These are phyloP conservation scores for Halichoerus grypus DNA, from an alignment of 2,113 vertebrate species.

Conservation along the genomic window DNA sequence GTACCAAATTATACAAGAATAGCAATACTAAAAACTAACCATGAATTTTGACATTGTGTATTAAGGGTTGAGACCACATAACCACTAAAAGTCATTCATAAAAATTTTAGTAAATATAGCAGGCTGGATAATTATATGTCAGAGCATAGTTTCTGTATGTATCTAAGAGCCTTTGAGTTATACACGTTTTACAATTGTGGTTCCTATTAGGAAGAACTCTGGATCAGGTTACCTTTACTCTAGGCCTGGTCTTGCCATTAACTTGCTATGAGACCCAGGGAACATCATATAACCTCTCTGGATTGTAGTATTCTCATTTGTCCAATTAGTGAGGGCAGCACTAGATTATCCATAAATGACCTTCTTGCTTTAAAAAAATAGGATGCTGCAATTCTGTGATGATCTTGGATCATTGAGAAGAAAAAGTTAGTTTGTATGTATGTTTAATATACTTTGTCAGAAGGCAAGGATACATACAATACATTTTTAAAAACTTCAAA, in stretches of 20 bases:
- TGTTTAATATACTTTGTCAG: neutral
- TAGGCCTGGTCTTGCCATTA: neutral
- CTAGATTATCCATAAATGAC: slow-evolving; percentile 62
- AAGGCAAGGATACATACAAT: neutral
- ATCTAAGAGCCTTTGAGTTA: neutral
- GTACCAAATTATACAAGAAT: neutral
- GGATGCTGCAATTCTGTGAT: slow-evolving; percentile 66
- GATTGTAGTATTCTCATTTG: slow-evolving; percentile 78
- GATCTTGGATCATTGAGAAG: slow-evolving; percentile 68
- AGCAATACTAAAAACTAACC: neutral
- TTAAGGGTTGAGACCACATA: neutral
- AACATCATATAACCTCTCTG: slow-evolving; percentile 60
- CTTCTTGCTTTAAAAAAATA: slow-evolving; percentile 61
- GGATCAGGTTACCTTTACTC: neutral
- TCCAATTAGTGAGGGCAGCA: slow-evolving; percentile 67
- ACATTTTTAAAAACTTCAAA: neutral
- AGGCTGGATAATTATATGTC: neutral
- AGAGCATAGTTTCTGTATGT: neutral
- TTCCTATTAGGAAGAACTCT: neutral
- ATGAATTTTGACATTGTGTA: neutral
- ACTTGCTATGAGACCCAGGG: slow-evolving; percentile 29
- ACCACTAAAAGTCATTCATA: neutral
- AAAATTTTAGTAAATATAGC: neutral
- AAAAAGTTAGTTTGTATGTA: neutral
- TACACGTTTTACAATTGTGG: neutral